Base-by-base conservation (phyloP, 53 echinoderm and acorn worm genomes). In the Echinarachnius parma region DNA sequence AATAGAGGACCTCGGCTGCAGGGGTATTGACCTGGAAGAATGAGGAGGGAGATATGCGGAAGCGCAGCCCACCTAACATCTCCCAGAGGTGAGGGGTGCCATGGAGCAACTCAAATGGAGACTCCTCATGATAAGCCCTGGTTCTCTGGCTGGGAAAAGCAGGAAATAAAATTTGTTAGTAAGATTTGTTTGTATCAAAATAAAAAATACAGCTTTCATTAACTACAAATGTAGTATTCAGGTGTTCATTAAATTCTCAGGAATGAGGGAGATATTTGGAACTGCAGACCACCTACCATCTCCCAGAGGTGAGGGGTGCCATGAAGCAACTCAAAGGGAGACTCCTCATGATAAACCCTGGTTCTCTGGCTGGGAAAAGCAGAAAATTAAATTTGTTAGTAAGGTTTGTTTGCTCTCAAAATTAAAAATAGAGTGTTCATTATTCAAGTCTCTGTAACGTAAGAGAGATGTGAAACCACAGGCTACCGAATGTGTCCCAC, bases 11-110 rank as follows among this genome's bases (percentile, higher is more conserved):
- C 62, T 87, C 87, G 8, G 87, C 61, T 24, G 77, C 81, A 29
- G 31, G 47, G 2, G 87, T 87, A 49, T 87, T 87, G 69, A 71
- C 68, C 25, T 87, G 87, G 78, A 87, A 87, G 87, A 87, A 87
- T 23, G 87, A 59, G 11, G 47, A 52, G n/a, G 87, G 87, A 3
- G 87, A 87, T 45, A 87, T 82, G 30, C 78, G 87, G 37, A 87
- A 87, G 30, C 75, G 74, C 11, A 87, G 82, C 21, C 79, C 82
- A 32, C 61, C 53, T 44, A 87, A 62, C 2, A 53, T 81, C 74
- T 87, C 87, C 19, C 69, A 62, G 32, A 87, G 47, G 63, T 87
- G 44, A 15, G 69, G 53, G 31, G 67, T 52, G 60, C 87, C 87
- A 28, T 54, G 59, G 32, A 87, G 78, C 20, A 87, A 64, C 25